A percentile compares a stretch with the other conserved stretches of the same genome.
Conservation (phyloP, 2,113 vertebrate species). For the Uropsilus gracilis region DNA sequence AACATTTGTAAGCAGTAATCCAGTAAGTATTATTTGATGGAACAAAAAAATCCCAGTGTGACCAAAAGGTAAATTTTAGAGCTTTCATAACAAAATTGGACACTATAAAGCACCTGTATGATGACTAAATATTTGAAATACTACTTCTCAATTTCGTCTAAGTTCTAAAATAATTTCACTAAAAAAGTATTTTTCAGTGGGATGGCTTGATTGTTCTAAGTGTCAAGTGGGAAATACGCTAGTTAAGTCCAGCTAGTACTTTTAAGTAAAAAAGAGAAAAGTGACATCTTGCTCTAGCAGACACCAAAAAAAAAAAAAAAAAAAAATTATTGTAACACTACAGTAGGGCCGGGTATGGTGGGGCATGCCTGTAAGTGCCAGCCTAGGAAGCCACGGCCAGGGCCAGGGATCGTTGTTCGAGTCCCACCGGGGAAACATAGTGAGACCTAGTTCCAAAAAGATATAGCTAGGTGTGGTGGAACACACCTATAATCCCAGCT, state of each 20-base stretch:
- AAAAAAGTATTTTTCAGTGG: background rate
- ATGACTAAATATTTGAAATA: background rate
- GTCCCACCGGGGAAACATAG: no score
- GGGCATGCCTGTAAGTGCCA: no score
- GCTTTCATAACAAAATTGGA: slow-evolving; percentile 17
- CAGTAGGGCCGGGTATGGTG: no score
- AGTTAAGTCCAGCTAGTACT: background rate
- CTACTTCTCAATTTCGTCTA: background rate
- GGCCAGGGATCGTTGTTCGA: no score
- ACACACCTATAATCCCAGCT: no score
- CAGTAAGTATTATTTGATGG: background rate
- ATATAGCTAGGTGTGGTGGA: no score
- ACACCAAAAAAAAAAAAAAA: background rate
- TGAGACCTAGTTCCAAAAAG: no score
- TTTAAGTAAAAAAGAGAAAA: background rate
- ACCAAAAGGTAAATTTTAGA: background rate
- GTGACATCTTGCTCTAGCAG: background rate
- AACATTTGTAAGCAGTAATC: background rate
- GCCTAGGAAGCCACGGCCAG: no score
- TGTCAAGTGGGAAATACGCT: background rate
- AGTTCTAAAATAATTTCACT: slow-evolving; percentile 13
- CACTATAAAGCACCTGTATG: background rate
- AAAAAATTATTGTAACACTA: no score
- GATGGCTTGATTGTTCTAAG: background rate
- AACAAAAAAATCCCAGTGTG: background rate